Evolutionary conservation across 2,113 vertebrate species (phyloP).

Genomic region (Hippoglossus stenolepis): DNA sequence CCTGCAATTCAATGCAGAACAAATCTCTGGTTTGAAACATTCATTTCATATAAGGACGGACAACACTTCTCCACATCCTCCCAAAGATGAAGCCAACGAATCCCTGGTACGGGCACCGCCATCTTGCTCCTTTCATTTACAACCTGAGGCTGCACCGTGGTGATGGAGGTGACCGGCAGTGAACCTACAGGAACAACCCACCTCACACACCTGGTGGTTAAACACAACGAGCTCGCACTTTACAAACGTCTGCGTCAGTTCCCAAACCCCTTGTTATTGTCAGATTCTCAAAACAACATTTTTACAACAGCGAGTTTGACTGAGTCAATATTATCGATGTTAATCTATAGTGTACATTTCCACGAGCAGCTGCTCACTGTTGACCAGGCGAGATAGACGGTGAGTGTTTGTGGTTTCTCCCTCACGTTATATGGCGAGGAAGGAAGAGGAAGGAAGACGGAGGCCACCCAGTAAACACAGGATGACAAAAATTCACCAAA

Average conservation of each 20-base stretch:
- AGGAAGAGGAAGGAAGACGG: slow-evolving; percentile 12
- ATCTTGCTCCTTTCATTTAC: too few relatives aligned
- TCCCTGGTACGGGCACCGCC: too few relatives aligned
- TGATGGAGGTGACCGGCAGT: not conserved
- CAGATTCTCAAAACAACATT: not conserved
- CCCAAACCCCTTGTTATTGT: not conserved
- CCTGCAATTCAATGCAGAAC: too few relatives aligned
- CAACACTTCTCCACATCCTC: too few relatives aligned
- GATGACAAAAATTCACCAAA: not conserved
- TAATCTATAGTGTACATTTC: slow-evolving; percentile 31
- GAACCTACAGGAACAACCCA: not conserved
- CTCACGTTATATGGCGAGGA: not conserved
- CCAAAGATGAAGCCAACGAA: too few relatives aligned
- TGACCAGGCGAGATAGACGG: not conserved
- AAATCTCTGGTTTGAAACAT: too few relatives aligned
- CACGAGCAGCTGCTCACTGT: slow-evolving; percentile 27
- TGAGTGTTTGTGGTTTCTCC: not conserved
- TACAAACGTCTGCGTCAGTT: not conserved
- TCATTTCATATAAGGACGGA: too few relatives aligned
- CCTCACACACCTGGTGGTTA: too few relatives aligned
- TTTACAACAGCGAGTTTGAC: slow-evolving; percentile 4
- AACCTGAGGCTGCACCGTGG: too few relatives aligned
- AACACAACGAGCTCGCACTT: not conserved
- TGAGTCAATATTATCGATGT: slow-evolving; percentile 45
- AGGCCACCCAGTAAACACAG: too few relatives aligned